Percentiles rank a stretch among this genome's conserved stretches.
Evolutionary conservation across 2,113 vertebrate species (phyloP).

Genomic region (Delphinapterus leucas): DNA sequence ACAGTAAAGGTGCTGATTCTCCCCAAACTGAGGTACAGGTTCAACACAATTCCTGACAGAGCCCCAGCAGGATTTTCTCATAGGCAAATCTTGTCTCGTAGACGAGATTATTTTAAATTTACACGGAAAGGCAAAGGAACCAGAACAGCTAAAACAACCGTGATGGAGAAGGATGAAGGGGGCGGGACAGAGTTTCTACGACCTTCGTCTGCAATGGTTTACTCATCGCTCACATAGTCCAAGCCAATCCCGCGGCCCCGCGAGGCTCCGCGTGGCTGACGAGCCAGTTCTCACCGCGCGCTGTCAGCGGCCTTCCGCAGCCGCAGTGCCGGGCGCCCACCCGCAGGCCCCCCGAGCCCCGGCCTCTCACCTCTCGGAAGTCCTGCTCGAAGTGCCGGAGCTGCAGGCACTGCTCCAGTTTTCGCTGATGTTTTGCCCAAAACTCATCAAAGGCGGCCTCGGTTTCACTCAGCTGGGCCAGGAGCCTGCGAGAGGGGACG

Average conservation of each 20-base stretch:
- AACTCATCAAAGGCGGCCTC: slow-evolving; percentile 96
- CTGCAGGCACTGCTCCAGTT: slow-evolving; percentile 93
- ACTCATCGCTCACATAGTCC: too few species aligned
- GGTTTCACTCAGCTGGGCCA: slow-evolving; percentile 93
- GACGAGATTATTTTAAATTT: not conserved
- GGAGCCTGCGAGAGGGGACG: slow-evolving; percentile 82
- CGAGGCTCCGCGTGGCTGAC: too few species aligned
- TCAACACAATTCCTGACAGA: not conserved
- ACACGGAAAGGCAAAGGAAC: not conserved
- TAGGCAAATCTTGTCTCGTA: too few species aligned
- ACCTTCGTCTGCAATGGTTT: too few species aligned
- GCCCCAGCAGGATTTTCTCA: rapidly evolving
- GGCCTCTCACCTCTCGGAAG: slow-evolving; percentile 91
- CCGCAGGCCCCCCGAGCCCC: too few species aligned
- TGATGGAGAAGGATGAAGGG: too few species aligned
- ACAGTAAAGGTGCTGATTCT: not conserved
- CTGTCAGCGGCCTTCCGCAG: not conserved
- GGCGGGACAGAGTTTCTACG: too few species aligned
- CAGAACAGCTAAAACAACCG: not conserved
- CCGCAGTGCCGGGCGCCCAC: not conserved
- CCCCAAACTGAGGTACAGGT: rapidly evolving
- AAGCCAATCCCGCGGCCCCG: too few species aligned
- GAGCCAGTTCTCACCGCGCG: too few species aligned
- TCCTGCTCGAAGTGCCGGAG: slow-evolving; percentile 95
- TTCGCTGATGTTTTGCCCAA: slow-evolving; percentile 95